phyloP scores from a whole-genome alignment of 1,140 invertebrate species.

The Ips typographus region DNA sequence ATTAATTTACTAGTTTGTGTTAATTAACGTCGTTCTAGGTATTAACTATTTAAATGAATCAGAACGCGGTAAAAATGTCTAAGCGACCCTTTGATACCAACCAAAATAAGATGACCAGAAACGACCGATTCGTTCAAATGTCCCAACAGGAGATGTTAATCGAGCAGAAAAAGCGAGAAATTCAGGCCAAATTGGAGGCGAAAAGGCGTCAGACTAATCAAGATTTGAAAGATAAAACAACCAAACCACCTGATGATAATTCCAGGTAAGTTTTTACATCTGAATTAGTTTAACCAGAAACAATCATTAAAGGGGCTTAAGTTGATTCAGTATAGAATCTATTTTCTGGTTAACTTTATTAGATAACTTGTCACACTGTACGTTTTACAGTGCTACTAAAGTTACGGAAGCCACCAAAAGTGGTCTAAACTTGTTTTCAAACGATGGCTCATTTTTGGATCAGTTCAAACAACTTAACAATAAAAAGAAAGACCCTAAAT shows the following conservation, averaged over 20 bases:
- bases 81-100: slow-evolving; percentile 54
- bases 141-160: slow-evolving; percentile 79
- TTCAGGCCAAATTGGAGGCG: slow-evolving; percentile 66
- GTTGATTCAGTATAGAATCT: too few species aligned
- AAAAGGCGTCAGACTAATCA: slow-evolving; percentile 60
- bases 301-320: too few species aligned
- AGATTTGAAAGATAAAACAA: slow-evolving; percentile 6
- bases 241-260: background rate
- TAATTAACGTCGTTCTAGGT: too few species aligned
- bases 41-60: background rate
- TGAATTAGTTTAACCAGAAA: background rate
- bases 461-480: slow-evolving; percentile 72
- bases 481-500: slow-evolving; percentile 48
- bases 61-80: slow-evolving; percentile 42
- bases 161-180: slow-evolving; percentile 75
- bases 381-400: slow-evolving; percentile 2
- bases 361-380: too few species aligned
- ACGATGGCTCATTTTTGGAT: slow-evolving; percentile 80
- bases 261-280: background rate
- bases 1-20: too few species aligned
- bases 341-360: too few species aligned
- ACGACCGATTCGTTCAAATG: slow-evolving; percentile 73
- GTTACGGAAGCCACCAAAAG: slow-evolving; percentile 25
- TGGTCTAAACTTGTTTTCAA: slow-evolving; percentile 68
- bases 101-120: slow-evolving; percentile 60